Evolutionary conservation across 2,888 invertebrate species (phyloP), one percentile per base, ranked within the genome.

Genomic region (Griposia aprilina): DNA sequence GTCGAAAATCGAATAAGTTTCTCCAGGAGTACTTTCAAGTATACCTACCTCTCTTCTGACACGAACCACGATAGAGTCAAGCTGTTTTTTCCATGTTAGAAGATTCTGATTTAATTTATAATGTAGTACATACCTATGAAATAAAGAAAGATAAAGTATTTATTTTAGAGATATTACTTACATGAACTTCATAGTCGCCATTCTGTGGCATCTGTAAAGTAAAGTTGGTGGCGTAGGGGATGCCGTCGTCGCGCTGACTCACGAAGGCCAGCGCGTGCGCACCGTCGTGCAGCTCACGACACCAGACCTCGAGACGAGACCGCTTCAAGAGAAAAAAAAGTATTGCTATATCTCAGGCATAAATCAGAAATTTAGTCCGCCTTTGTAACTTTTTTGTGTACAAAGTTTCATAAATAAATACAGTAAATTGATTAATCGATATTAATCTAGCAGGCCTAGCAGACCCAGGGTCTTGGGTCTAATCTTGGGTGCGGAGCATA

Each of bases 261-360:
- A 97, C 96, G 85, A 98, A 96, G 0, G 97, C 98, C n/a, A 98
- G 88, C 0, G 97, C 98, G 83, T 94, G 96, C 0, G 97, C 97
- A 1, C 94, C 96, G 60, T 96, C 94, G 0, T 92, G 88, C 23
- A 97, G 88, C 45, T 97, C 97, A 66, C 97, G 96, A 4, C 94
- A 96, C 97, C 98, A 98, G 48, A 97, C 94, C 88, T 97, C 96
- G 69, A 97, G 78, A 1, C 89, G 86, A 4, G 90, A 85, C 68
- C 90, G 89, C 93, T 94, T 81, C 78, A 69, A 8, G 6, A 67
- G 2, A 68, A 23, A 20, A 26, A 55, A 59, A 15, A 7, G 0
- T 48, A 52, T 50, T 59, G n/a, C 5, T 62, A 48, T 0, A 63
- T 59, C 30, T 36, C 8, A 36, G 23, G 69, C 23, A 17, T 26